phyloP scores from a whole-genome alignment of 2,113 vertebrate genomes.

The Burhinus oedicnemus region DNA sequence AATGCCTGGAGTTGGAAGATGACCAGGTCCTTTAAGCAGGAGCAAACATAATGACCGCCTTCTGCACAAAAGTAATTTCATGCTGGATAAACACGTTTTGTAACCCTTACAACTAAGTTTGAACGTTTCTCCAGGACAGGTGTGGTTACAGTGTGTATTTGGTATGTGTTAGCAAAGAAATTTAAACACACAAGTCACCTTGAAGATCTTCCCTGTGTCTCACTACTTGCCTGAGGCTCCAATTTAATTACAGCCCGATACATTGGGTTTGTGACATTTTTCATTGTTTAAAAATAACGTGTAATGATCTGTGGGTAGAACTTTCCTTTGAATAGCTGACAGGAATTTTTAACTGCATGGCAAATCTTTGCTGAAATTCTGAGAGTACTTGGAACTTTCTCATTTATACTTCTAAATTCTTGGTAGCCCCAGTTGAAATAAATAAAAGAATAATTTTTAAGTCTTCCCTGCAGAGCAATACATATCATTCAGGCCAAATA shows the following conservation, averaged over 20 bases:
- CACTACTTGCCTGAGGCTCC: neutral
- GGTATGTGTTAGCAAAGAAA: neutral
- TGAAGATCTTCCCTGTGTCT: neutral
- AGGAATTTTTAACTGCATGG: neutral
- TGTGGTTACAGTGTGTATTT: neutral
- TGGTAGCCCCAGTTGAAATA: neutral
- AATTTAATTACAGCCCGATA: neutral
- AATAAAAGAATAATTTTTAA: neutral
- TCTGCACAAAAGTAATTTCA: neutral
- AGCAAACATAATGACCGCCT: neutral
- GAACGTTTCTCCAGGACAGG: neutral
- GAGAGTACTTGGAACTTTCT: neutral
- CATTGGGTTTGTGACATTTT: neutral
- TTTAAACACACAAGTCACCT: neutral
- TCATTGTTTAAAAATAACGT: neutral
- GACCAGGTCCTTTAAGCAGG: neutral
- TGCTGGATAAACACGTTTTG: neutral
- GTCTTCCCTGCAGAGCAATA: neutral
- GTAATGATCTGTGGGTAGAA: fast-evolving
- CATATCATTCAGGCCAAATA: neutral
- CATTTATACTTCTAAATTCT: neutral
- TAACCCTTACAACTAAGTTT: neutral
- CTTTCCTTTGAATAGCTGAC: neutral
- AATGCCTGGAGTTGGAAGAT: neutral
- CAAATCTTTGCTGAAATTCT: neutral